Conservation (phyloP, 2,113 vertebrate species). For the Corythornis vintsioides region DNA sequence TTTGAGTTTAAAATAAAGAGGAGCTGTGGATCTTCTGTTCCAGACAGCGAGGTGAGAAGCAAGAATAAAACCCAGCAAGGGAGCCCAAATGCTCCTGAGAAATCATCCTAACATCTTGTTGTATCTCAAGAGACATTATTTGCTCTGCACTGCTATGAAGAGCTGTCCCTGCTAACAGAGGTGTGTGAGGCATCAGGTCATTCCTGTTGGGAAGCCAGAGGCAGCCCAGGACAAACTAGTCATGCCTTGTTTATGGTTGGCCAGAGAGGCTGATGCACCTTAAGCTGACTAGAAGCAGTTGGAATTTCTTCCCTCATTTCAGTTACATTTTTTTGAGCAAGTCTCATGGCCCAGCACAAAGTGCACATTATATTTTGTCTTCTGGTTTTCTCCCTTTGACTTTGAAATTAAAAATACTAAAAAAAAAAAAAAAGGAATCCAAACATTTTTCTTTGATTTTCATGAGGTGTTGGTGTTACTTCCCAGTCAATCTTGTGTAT, state of each 20-base stretch:
- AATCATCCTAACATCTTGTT: neutral
- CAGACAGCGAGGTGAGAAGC: neutral
- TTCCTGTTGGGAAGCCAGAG: neutral
- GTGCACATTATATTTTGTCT: neutral
- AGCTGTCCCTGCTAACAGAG: neutral
- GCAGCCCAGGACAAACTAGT: neutral
- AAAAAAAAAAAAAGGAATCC: neutral
- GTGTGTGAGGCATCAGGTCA: fast-evolving
- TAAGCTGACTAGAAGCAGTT: neutral
- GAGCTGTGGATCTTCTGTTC: neutral
- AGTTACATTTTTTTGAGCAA: neutral
- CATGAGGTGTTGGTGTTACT: constrained; percentile 51
- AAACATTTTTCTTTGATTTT: constrained; percentile 35
- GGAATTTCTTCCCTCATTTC: neutral
- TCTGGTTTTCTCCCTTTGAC: neutral
- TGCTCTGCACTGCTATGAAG: neutral
- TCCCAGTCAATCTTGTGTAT: constrained; percentile 1
- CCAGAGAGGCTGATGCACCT: neutral
- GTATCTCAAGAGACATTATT: fast-evolving
- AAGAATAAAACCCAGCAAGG: neutral
- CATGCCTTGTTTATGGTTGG: neutral
- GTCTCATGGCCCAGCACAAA: neutral
- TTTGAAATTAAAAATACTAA: constrained; percentile 5
- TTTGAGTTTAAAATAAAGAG: neutral
- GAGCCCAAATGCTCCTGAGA: neutral